These are phyloP conservation scores for Drosophila carrolli DNA, from an alignment of 1,140 invertebrate genomes.

Conservation along the genomic window DNA sequence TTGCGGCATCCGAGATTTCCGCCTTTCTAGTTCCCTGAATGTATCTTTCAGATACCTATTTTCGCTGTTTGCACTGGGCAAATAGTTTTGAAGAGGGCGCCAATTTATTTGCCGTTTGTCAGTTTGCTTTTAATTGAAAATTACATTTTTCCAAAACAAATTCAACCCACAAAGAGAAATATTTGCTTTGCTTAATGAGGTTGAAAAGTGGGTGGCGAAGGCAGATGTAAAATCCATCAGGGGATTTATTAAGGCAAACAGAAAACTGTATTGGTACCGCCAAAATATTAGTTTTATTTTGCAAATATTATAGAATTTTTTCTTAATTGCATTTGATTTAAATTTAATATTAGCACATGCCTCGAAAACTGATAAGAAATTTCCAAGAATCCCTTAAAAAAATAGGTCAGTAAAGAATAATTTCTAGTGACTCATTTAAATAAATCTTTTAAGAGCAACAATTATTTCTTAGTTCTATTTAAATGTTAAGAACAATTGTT, in stretches of 20 bases:
- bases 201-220: conserved; percentile 47
- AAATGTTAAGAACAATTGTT: no score
- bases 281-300: neutral
- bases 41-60: conserved; percentile 63
- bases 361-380: neutral
- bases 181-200: conserved; percentile 67
- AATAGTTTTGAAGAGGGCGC: conserved; percentile 64
- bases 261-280: no score
- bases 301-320: neutral
- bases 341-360: no score
- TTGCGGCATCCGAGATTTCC: conserved; percentile 54
- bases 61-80: conserved; percentile 50
- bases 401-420: no score
- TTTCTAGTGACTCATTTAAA: no score
- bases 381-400: no score
- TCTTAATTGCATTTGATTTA: no score
- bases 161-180: conserved; percentile 24
- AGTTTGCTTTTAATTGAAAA: conserved; percentile 65
- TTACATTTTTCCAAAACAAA: conserved; percentile 43
- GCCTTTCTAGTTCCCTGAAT: conserved; percentile 21
- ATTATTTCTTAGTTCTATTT: no score
- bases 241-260: neutral
- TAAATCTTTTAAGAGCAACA: no score
- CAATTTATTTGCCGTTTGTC: conserved; percentile 52
- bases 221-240: conserved; percentile 6